Evolutionary conservation across 2,113 vertebrate genomes (phyloP).

Genomic region (Spea multiplicata): DNA sequence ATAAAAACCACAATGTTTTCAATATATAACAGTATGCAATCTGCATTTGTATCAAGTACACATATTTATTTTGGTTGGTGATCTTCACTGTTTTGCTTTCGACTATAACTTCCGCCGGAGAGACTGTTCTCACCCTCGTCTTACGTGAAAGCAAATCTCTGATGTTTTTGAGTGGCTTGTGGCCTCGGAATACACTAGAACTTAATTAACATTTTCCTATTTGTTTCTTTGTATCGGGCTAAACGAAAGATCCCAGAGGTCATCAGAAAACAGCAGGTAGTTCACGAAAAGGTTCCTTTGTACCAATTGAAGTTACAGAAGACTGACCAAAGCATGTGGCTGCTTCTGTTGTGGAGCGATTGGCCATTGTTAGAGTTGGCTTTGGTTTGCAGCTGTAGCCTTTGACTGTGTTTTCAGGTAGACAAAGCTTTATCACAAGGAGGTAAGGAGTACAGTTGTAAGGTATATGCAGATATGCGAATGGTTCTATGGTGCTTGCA

Average conservation of each 20-base stretch:
- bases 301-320: constrained; percentile 98
- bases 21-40: constrained; percentile 87
- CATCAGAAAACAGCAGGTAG: constrained; percentile 96
- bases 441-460: constrained; percentile 96
- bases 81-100: constrained; percentile 92
- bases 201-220: constrained; percentile 73
- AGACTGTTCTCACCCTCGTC: constrained; percentile 77
- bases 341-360: constrained; percentile 97
- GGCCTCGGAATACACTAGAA: constrained; percentile 82
- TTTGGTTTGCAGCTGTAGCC: constrained; percentile 99
- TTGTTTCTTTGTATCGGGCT: constrained; percentile 91
- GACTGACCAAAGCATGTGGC: constrained; percentile 88
- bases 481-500: constrained; percentile 90
- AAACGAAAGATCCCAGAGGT: constrained; percentile 99
- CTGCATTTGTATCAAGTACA: constrained; percentile 95
- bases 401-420: constrained; percentile 99
- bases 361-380: constrained; percentile 99
- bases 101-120: constrained; percentile 77
- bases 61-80: constrained; percentile 96
- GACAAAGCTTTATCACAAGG: constrained; percentile 99
- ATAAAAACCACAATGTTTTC: constrained; percentile 67
- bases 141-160: constrained; percentile 79
- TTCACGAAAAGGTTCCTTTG: constrained; percentile 97
- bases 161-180: constrained; percentile 77
- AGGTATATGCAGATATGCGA: constrained; percentile 94